Conservation (phyloP, 2,113 vertebrate species). For the Tylochromis polylepis region DNA sequence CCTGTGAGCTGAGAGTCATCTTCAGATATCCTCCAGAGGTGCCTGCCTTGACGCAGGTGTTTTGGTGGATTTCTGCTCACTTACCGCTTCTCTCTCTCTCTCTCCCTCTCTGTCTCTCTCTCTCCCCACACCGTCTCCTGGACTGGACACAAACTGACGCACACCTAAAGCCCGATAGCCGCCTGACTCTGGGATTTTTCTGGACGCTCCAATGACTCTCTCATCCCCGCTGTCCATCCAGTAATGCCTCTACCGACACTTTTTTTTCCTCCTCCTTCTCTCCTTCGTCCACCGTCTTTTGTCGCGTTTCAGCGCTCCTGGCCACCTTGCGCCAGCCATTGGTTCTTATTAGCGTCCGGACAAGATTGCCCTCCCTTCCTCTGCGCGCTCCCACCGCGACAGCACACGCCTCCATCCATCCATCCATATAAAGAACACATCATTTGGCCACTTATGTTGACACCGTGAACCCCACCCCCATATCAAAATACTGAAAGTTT, state of each 20-base stretch:
- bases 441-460: conserved; percentile 38
- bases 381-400: conserved; percentile 63
- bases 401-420: conserved; percentile 73
- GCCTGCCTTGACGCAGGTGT: conserved; percentile 39
- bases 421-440: conserved; percentile 50
- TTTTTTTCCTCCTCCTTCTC: not conserved
- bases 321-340: conserved; percentile 71
- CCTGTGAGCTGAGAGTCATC: not conserved
- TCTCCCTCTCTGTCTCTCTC: not conserved
- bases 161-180: not conserved
- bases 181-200: not conserved
- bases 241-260: not conserved
- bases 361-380: conserved; percentile 78
- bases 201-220: not conserved
- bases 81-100: conserved; percentile 26
- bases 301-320: conserved; percentile 59
- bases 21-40: not conserved
- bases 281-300: conserved; percentile 46
- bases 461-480: conserved; percentile 4
- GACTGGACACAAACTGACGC: not conserved
- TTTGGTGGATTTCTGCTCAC: conserved; percentile 10
- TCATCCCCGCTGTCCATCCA: conserved; percentile 30
- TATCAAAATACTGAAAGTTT: not conserved
- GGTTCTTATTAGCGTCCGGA: conserved; percentile 74
- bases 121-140: not conserved